Evolutionary conservation across 2,888 invertebrate genomes (phyloP).

Genomic region (Nineta flava): DNA sequence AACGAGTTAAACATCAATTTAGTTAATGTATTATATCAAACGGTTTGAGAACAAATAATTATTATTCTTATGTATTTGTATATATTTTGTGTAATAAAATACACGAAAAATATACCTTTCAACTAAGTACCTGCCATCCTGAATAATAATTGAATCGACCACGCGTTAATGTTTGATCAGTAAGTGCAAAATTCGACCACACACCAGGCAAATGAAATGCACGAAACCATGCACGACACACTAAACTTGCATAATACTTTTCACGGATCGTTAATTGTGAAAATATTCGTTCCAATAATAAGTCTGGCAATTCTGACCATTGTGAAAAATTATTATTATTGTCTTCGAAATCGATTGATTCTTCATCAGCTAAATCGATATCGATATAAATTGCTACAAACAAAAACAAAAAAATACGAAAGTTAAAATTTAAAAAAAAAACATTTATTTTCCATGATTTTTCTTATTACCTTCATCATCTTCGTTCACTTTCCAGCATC

Average conservation of each 20-base stretch:
- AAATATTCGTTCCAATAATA: constrained; percentile 58
- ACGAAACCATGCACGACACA: constrained; percentile 46
- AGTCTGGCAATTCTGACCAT: constrained; percentile 55
- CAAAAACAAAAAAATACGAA: not conserved
- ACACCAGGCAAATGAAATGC: constrained; percentile 56
- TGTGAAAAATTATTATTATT: constrained; percentile 30
- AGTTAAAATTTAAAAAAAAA: not conserved
- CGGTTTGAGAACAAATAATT: no score
- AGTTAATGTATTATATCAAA: no score
- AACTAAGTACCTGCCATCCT: constrained; percentile 48
- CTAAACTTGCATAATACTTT: constrained; percentile 58
- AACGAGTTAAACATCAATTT: no score
- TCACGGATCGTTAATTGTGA: constrained; percentile 47
- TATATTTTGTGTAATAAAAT: not conserved
- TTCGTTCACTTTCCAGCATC: constrained; percentile 27
- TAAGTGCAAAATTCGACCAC: constrained; percentile 59
- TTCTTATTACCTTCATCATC: constrained; percentile 26
- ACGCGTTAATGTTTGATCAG: constrained; percentile 56
- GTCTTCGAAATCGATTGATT: constrained; percentile 23
- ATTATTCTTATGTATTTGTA: no score
- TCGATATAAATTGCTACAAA: constrained; percentile 33
- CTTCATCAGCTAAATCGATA: constrained; percentile 24
- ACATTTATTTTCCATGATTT: not conserved
- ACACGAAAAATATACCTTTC: not conserved
- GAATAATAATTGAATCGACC: constrained; percentile 65